A percentile compares a stretch with the other conserved stretches of the same genome.
Evolutionary conservation across 2,113 vertebrate species (phyloP).

Genomic region (Gymnorhina tibicen): DNA sequence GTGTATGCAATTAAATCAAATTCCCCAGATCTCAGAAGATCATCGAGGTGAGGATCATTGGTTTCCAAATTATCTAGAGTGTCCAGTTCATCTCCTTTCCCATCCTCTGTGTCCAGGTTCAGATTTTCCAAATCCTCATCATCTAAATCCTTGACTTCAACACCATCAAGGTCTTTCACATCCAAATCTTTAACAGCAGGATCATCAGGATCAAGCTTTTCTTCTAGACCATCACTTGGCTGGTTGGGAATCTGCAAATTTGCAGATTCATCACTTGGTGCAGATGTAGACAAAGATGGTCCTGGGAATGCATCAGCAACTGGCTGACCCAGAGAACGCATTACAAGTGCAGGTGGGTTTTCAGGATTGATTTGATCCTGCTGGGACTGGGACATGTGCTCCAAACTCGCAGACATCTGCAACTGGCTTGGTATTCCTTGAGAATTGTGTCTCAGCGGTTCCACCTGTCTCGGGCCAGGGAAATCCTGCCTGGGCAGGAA

Average conservation of each 20-base stretch:
- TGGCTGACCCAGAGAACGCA: constrained; percentile 81
- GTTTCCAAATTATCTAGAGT: constrained; percentile 84
- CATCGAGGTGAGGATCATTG: constrained; percentile 91
- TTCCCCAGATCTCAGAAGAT: constrained; percentile 90
- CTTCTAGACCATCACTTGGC: constrained; percentile 79
- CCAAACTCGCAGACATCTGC: constrained; percentile 76
- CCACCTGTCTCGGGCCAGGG: constrained; percentile 65
- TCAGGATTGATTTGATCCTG: constrained; percentile 68
- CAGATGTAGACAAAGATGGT: constrained; percentile 61
- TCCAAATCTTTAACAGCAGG: constrained; percentile 93
- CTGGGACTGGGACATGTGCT: constrained; percentile 74
- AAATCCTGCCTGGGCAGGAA: constrained; percentile 79
- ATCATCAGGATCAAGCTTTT: constrained; percentile 90
- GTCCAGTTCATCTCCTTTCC: constrained; percentile 93
- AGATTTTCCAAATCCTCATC: constrained; percentile 94
- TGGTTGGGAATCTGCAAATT: constrained; percentile 56
- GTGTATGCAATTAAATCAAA: constrained; percentile 98
- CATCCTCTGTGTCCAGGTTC: constrained; percentile 92
- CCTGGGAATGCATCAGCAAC: constrained; percentile 76
- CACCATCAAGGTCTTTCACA: constrained; percentile 83
- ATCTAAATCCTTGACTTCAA: constrained; percentile 95
- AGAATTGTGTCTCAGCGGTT: constrained; percentile 61
- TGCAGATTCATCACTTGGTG: constrained; percentile 61
- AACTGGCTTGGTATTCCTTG: constrained; percentile 68
- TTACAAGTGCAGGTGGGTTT: constrained; percentile 70